Evolutionary conservation across 2,797 vertebrate species (phyloP).

Genomic region (Eidolon dupreanum): DNA sequence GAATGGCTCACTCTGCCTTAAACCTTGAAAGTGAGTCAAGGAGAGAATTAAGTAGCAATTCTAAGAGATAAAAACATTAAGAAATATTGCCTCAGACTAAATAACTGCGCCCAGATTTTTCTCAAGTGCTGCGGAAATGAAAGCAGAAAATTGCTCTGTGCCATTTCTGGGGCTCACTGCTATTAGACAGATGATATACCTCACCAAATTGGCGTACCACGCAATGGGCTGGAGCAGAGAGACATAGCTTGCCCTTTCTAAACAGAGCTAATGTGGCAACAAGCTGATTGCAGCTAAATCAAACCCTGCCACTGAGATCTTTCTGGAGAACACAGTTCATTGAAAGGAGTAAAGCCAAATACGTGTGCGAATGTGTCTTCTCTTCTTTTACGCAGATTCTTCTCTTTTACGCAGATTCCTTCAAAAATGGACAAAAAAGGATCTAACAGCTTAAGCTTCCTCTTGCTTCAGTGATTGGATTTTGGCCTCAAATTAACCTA

Average conservation of each 20-base stretch:
- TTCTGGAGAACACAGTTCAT: slow-evolving; percentile 21
- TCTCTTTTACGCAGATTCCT: background rate
- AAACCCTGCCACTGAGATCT: slow-evolving; percentile 72
- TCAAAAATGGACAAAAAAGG: background rate
- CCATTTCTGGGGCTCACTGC: slow-evolving; percentile 78
- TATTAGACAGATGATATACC: slow-evolving; percentile 80
- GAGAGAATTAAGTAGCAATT: slow-evolving; percentile 75
- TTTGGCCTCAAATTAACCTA: background rate
- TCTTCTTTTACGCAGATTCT: background rate
- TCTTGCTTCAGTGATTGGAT: background rate
- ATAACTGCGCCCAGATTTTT: slow-evolving; percentile 79
- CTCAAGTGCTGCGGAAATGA: slow-evolving; percentile 76
- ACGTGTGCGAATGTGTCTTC: background rate
- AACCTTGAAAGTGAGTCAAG: slow-evolving; percentile 62
- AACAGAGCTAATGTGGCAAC: slow-evolving; percentile 80
- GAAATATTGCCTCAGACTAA: slow-evolving; percentile 77
- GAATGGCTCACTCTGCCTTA: background rate
- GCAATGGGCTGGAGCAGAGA: slow-evolving; percentile 72
- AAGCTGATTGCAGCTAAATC: slow-evolving; percentile 81
- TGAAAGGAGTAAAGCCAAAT: slow-evolving; percentile 64
- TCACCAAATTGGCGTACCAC: slow-evolving; percentile 52
- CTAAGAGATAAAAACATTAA: slow-evolving; percentile 80
- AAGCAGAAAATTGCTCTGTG: slow-evolving; percentile 78
- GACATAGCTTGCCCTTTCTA: slow-evolving; percentile 68
- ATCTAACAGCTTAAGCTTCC: background rate